Percentiles rank a stretch among this genome's conserved stretches.
phyloP scores from a whole-genome alignment of 2,888 invertebrate genomes.

The Tetranychus piercei region DNA sequence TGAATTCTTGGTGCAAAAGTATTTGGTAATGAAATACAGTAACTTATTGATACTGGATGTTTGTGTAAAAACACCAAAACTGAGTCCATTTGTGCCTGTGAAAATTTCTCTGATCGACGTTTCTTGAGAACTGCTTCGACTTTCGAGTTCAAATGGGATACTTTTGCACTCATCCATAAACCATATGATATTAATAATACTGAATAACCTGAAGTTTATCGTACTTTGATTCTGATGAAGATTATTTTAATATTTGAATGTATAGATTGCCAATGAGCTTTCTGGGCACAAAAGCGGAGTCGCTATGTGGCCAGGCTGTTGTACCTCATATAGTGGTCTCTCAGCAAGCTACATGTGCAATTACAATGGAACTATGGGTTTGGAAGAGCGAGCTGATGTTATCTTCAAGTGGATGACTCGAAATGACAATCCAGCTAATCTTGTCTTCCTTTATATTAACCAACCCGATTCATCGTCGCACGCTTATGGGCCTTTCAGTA shows the following conservation, averaged over 20 bases:
- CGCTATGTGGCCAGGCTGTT: constrained; percentile 51
- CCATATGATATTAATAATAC: background rate
- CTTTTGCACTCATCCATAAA: constrained; percentile 22
- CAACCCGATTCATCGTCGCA: constrained; percentile 50
- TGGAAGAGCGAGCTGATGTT: constrained; percentile 41
- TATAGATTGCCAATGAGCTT: constrained; percentile 43
- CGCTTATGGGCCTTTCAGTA: constrained; percentile 40
- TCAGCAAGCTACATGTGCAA: constrained; percentile 27
- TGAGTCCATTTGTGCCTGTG: too few relatives aligned
- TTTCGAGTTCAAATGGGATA: too few relatives aligned
- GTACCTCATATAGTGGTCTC: constrained; percentile 26
- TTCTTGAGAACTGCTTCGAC: too few relatives aligned
- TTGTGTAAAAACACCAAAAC: too few relatives aligned
- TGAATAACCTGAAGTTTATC: background rate
- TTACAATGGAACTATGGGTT: constrained; percentile 36
- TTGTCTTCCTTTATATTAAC: constrained; percentile 49
- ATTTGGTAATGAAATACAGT: too few relatives aligned
- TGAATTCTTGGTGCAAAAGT: too few relatives aligned
- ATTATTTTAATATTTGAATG: too few relatives aligned
- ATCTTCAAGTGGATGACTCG: constrained; percentile 44
- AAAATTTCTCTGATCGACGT: too few relatives aligned
- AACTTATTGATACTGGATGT: too few relatives aligned
- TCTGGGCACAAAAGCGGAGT: constrained; percentile 38
- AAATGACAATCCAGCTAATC: constrained; percentile 44
- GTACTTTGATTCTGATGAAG: too few relatives aligned